Evolutionary conservation across 1,140 invertebrate genomes (phyloP), one percentile per base, ranked within the genome.

Genomic region (Zaprionus ghesquierei): DNA sequence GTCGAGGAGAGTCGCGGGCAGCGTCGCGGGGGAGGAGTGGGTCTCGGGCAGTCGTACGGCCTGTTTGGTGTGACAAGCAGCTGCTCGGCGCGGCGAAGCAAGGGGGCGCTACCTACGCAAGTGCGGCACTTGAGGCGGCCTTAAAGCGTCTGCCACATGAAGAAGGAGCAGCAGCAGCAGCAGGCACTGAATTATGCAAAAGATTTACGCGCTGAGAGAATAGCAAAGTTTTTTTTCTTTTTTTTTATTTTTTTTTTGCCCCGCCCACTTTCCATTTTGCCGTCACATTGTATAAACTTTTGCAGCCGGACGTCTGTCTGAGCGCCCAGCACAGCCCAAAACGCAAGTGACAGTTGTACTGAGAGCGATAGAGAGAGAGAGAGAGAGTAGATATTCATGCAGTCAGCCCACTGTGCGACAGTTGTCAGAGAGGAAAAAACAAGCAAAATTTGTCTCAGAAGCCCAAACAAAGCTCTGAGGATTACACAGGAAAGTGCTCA

Each of bases 131-230:
- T 75, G 72, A 75, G 58, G 49, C 59, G 58, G 71, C 65, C 58
- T 74, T 69, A 69, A 69, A 74, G 65, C 66, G 71, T 61, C 15
- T 50, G 22, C 63, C 29, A 54, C 6, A 46, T 56, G 63, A 18
- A 58, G n/a, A 23, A 35, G 31, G 20, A 31, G n/a, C 62, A 50
- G 60, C 31, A 49, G 53, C 12, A 58, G 53, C 69, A 60, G 55
- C 50, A 69, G 75, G 69, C 87, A 90, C 82, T 90, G 87, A 90
- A 90, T 90, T 90, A 90, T 90, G 89, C 89, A 90, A 89, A 90
- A 90, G 82, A 87, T 81, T 90, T 89, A 87, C 89, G 77, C 85
- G 84, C 72, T 69, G 46, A 62, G 60, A 31, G 49, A 51, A 53
- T 46, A n/a, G 44, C 50, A 54, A 75, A 58, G 15, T 63, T 69